phyloP scores from a whole-genome alignment of 2,888 invertebrate species.

The Kuschelorhynchus macadamiae region DNA sequence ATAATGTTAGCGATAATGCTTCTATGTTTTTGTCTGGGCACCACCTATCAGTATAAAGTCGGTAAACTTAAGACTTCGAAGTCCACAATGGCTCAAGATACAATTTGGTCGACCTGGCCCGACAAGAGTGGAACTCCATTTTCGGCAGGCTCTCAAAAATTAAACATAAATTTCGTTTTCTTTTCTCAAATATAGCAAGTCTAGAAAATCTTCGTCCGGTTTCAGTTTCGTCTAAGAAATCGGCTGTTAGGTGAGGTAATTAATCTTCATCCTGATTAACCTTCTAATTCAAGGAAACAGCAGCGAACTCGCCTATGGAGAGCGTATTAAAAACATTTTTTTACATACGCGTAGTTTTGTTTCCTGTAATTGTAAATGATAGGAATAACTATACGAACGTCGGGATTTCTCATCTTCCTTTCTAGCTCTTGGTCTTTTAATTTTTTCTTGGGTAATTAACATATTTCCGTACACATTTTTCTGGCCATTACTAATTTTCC shows the following conservation, averaged over 20 bases:
- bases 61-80: conserved; percentile 28
- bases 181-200: conserved; percentile 1
- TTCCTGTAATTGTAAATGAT: conserved; percentile 2
- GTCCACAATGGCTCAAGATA: conserved; percentile 34
- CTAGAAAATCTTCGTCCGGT: conserved; percentile 4
- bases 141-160: conserved; percentile 35
- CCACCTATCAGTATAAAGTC: conserved; percentile 26
- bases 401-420: conserved; percentile 11
- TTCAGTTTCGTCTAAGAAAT: too few species aligned
- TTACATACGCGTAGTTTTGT: conserved; percentile 13
- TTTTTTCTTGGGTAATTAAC: conserved; percentile 16
- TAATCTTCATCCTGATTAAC: conserved; percentile 7
- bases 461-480: conserved; percentile 9
- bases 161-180: conserved; percentile 21
- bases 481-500: conserved; percentile 14
- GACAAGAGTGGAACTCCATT: conserved; percentile 31
- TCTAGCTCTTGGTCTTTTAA: conserved; percentile 26
- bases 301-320: background rate
- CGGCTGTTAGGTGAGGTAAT: conserved; percentile 4
- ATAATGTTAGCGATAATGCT: conserved; percentile 27
- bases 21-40: conserved; percentile 30
- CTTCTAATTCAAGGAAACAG: background rate
- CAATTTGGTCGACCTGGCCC: conserved; percentile 20
- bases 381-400: conserved; percentile 13
- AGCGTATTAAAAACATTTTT: conserved; percentile 10